Evolutionary conservation across 2,888 invertebrate genomes (phyloP).

Genomic region (Hermodice carunculata): DNA sequence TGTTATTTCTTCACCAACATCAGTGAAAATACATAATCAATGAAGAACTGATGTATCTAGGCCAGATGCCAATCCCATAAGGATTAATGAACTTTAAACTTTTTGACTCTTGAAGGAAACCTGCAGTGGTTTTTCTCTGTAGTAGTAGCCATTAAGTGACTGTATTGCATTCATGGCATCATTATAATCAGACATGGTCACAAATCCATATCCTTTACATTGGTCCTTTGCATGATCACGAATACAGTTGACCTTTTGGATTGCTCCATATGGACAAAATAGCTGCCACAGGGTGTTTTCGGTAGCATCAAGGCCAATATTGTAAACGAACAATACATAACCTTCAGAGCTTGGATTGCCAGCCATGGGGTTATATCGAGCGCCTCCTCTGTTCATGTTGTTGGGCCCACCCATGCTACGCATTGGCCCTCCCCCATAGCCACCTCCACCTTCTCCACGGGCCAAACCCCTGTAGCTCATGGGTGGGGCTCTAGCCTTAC

Average conservation of each 20-base stretch:
- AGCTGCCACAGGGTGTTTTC: slow-evolving; percentile 68
- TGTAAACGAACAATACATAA: slow-evolving; percentile 68
- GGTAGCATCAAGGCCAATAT: slow-evolving; percentile 68
- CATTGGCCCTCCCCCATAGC: slow-evolving; percentile 27
- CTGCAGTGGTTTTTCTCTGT: slow-evolving; percentile 64
- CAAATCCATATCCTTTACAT: slow-evolving; percentile 70
- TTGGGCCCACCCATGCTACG: no score
- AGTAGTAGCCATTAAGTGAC: slow-evolving; percentile 65
- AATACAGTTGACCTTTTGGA: slow-evolving; percentile 69
- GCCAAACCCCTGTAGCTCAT: slow-evolving; percentile 41
- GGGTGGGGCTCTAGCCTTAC: slow-evolving; percentile 34
- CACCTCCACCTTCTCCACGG: neutral
- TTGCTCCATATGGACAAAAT: slow-evolving; percentile 68
- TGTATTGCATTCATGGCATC: slow-evolving; percentile 69
- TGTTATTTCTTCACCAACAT: no score
- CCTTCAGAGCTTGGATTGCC: slow-evolving; percentile 36
- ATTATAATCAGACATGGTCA: slow-evolving; percentile 68
- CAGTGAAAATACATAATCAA: no score
- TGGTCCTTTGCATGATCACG: slow-evolving; percentile 61
- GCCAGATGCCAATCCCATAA: no score
- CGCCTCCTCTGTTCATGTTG: no score
- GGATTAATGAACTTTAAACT: no score
- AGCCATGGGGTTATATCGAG: no score
- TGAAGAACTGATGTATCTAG: no score
- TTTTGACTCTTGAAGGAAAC: slow-evolving; percentile 69